Evolutionary conservation across 2,888 invertebrate species (phyloP), one percentile per base, ranked within the genome.

Genomic region (Pseudeuparius sepicola): DNA sequence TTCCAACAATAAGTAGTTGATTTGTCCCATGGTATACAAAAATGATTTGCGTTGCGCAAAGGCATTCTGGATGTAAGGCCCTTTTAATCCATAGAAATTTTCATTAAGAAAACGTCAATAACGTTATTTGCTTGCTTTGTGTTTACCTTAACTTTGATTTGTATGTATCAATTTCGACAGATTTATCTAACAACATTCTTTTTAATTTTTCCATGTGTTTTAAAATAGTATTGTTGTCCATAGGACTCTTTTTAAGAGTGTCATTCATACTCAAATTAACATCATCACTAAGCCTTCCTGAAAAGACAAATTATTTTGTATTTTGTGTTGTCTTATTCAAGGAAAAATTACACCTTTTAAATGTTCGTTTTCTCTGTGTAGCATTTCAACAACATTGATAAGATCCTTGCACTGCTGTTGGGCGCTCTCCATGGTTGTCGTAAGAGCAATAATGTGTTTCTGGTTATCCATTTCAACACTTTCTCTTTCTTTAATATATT

Each of bases 321-420:
- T 16, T 32, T 25, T 24, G 14, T n/a, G 9, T 14, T 24, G 17
- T 9, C 2, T 11, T 3, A 20, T 20, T n/a, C 20, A n/a, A 6
- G n/a, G 7, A n/a, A 20, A 20, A 20, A 6, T 25, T n/a, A 27
- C 39, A 51, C 53, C 53, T 48, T 50, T 49, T 26, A 53, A 49
- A 44, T 56, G 55, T 24, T 47, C 47, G 43, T 51, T 53, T 45
- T 56, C 55, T 15, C 47, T 49, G 10, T 50, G 48, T 24, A 55
- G 39, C 14, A 46, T 42, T 41, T 53, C 53, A 10, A 54, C 39
- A 7, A 55, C 42, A 30, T 47, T 37, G 27, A 55, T 47, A 2
- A 56, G 38, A 33, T 55, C 51, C 34, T 47, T 46, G 31, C 55
- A 54, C 28, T 56, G 55, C 36, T 51, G 48, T 39, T 55, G 55